Percentiles rank a stretch among this genome's conserved stretches.
phyloP scores from a whole-genome alignment of 2,113 vertebrate genomes.

The Mus pahari region DNA sequence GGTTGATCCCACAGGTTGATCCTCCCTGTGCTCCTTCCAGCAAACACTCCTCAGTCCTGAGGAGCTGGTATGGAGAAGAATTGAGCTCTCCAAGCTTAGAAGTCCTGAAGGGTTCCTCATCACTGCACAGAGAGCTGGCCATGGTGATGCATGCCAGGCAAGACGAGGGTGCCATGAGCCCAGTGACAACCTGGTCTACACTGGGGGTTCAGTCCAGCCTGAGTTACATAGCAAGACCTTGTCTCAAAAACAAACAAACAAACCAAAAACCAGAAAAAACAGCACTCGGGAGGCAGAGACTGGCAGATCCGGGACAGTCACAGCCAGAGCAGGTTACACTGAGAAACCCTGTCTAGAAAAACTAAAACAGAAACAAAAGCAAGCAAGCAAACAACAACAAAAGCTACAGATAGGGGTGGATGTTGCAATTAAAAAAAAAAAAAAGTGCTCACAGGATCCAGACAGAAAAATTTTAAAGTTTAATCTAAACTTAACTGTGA shows the following conservation, averaged over 20 bases:
- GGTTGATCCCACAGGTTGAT: neutral
- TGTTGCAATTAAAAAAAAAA: neutral
- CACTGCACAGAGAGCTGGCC: too few species aligned
- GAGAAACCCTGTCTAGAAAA: too few species aligned
- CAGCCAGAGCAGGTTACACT: too few species aligned
- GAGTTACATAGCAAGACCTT: neutral
- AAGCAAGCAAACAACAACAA: neutral
- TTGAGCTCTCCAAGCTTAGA: neutral
- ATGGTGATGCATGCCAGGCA: neutral
- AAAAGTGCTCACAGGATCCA: neutral
- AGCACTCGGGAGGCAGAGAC: too few species aligned
- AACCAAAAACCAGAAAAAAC: neutral
- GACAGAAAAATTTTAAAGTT: neutral
- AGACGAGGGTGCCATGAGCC: neutral
- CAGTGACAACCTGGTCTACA: neutral
- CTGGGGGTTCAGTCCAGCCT: neutral
- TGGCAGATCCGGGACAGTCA: too few species aligned
- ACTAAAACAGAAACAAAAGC: neutral
- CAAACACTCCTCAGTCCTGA: neutral
- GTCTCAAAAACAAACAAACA: too few species aligned
- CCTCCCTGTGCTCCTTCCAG: neutral
- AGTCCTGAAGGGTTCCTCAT: neutral
- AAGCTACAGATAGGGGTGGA: neutral
- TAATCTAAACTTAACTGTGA: conserved; percentile 9
- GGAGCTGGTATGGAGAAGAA: neutral